phyloP scores from a whole-genome alignment of 2,797 vertebrate genomes.

The Hypotaenidia philippensis region DNA sequence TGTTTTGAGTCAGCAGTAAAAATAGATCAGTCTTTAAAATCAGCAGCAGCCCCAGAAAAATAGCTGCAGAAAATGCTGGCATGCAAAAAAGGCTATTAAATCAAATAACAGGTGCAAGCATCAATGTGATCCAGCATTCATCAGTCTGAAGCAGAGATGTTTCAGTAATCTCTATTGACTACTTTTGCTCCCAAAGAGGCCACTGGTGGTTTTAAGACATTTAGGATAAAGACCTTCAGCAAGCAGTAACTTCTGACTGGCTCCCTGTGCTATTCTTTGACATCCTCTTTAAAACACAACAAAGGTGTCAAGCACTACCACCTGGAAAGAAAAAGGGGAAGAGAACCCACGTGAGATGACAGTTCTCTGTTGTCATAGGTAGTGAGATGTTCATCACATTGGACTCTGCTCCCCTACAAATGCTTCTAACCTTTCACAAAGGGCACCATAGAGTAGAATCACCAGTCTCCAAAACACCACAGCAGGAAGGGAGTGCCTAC shows the following conservation, averaged over 20 bases:
- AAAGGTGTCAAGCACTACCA: neutral
- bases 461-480: neutral
- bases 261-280: neutral
- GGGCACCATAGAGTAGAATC: neutral
- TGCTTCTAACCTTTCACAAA: neutral
- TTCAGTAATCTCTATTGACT: neutral
- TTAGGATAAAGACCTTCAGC: neutral
- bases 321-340: neutral
- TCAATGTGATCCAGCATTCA: neutral
- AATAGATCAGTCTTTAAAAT: neutral
- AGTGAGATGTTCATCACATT: accelerated
- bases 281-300: neutral
- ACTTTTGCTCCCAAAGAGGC: neutral
- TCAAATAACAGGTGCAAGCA: neutral
- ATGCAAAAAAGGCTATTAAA: neutral
- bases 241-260: neutral
- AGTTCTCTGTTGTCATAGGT: neutral
- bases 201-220: neutral
- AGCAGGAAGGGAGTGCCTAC: neutral
- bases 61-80: neutral
- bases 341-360: neutral
- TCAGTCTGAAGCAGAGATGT: neutral
- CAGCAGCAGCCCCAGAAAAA: neutral
- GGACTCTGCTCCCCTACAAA: neutral
- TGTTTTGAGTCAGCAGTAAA: neutral